A percentile compares a stretch with the other conserved stretches of the same genome.
These are phyloP conservation scores for Orius insidiosus DNA, from an alignment of 1,140 invertebrate genomes.

Conservation along the genomic window DNA sequence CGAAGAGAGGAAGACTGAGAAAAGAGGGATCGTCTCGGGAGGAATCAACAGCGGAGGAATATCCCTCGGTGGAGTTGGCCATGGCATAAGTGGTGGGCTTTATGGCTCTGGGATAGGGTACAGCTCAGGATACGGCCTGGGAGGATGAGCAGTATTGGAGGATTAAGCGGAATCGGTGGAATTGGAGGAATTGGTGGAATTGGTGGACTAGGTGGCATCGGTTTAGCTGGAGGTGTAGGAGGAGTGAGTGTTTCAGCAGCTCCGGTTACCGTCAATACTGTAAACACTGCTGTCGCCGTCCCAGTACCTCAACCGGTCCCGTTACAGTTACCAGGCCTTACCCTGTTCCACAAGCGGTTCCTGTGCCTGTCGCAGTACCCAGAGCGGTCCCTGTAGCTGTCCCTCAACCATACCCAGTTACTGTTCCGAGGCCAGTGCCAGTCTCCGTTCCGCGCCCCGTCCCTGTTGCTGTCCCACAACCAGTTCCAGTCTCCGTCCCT, in stretches of 20 bases:
- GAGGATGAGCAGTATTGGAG: no score
- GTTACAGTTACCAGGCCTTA: constrained; percentile 11
- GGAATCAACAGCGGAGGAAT: neutral
- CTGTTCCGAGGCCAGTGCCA: constrained; percentile 27
- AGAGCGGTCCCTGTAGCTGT: constrained; percentile 10
- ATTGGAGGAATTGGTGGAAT: neutral
- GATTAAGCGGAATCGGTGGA: neutral
- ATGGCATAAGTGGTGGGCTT: neutral
- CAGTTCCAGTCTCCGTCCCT: constrained; percentile 11
- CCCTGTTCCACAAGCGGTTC: constrained; percentile 9
- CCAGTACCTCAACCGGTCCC: constrained; percentile 24
- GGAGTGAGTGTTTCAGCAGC: neutral
- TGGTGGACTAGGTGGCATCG: neutral
- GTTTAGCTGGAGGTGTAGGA: neutral
- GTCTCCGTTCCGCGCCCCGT: constrained; percentile 27
- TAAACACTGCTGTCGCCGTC: constrained; percentile 24
- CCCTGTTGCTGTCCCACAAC: constrained; percentile 21
- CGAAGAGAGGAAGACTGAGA: neutral
- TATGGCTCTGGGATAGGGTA: neutral
- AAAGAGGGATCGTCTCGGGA: constrained; percentile 5
- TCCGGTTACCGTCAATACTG: constrained; percentile 10
- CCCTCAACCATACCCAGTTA: constrained; percentile 21
- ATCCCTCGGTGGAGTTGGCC: neutral
- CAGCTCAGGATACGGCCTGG: neutral
- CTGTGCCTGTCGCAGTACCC: constrained; percentile 10